Evolutionary conservation across 2,113 vertebrate genomes (phyloP), one percentile per base, ranked within the genome.

Genomic region (Nyctibius bracteatus): DNA sequence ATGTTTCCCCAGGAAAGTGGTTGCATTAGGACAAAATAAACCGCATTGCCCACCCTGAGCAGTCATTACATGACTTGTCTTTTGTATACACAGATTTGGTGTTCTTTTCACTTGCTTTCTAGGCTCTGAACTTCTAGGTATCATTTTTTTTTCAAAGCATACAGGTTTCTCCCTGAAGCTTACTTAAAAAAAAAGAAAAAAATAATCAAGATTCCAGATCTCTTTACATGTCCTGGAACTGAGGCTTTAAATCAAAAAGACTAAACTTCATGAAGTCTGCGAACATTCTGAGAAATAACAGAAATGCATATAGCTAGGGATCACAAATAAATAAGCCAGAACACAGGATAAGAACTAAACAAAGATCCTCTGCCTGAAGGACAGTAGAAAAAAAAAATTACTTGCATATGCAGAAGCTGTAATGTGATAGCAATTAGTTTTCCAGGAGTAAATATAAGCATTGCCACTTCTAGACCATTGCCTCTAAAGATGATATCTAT

Each of bases 271-370:
- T 7, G 4, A 62, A 74, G 8, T 10, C 41, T 62, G 11, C 41
- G 30, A 75, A 86, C 89, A 62, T 75, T 49, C 47, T 62, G 51
- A 85, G 33, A 78, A 55, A 46, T 61, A 2, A n/a, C 8, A 65
- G 22, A 70, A 82, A 30, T 0, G 0, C 20, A 6, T 12, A 51
- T 47, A 61, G 24, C 6, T 55, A 59, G 12, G 46, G 20, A n/a
- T 51, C 37, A 39, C 12, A 81, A 51, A 52, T 10, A 80, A 30
- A 46, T 10, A 68, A 71, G 10, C 6, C 31, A 75, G 63, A 93
- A 77, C 13, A 47, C 3, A 46, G 28, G 33, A 31, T 20, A 78
- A 27, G 14, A 73, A 14, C 33, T 65, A 52, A 66, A 51, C 9
- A 51, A 78, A 68, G 25, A 31, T 24, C 57, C 25, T 31, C 18